phyloP scores from a whole-genome alignment of 2,797 vertebrate species.

The Sebastes alutus region DNA sequence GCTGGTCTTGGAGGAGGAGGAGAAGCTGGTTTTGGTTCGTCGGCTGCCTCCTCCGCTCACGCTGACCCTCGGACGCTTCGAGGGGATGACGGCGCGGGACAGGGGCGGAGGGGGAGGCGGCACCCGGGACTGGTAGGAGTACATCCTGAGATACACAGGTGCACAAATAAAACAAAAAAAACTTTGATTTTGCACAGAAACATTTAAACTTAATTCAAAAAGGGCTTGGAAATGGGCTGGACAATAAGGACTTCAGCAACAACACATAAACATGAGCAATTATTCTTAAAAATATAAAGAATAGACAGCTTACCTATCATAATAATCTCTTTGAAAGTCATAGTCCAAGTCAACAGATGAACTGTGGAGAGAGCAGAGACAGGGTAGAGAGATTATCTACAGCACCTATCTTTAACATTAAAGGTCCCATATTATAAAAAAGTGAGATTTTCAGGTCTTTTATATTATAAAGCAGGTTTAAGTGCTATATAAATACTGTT shows the following conservation, averaged over 20 bases:
- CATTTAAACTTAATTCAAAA: no score
- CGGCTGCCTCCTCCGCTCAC: constrained; percentile 84
- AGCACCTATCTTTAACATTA: background rate
- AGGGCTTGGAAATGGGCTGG: no score
- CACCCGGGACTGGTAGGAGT: constrained; percentile 86
- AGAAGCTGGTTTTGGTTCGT: constrained; percentile 88
- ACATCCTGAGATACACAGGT: constrained; percentile 77
- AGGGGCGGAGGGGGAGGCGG: constrained; percentile 87
- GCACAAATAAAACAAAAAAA: no score
- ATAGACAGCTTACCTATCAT: constrained; percentile 82
- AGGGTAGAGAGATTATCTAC: background rate
- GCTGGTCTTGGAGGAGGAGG: constrained; percentile 87
- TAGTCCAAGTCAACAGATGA: constrained; percentile 87
- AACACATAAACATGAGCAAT: no score
- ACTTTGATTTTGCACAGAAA: no score
- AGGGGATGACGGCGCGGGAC: constrained; percentile 86
- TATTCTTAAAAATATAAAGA: background rate
- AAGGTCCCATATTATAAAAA: no score
- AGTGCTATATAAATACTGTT: no score
- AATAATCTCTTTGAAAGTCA: constrained; percentile 92
- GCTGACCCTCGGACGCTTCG: constrained; percentile 89
- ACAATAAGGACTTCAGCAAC: background rate
- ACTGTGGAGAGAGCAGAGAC: constrained; percentile 42
- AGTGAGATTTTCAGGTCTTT: no score
- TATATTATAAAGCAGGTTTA: no score